These are phyloP conservation scores for Nomada flava DNA, from an alignment of 2,888 invertebrate species.

Conservation along the genomic window DNA sequence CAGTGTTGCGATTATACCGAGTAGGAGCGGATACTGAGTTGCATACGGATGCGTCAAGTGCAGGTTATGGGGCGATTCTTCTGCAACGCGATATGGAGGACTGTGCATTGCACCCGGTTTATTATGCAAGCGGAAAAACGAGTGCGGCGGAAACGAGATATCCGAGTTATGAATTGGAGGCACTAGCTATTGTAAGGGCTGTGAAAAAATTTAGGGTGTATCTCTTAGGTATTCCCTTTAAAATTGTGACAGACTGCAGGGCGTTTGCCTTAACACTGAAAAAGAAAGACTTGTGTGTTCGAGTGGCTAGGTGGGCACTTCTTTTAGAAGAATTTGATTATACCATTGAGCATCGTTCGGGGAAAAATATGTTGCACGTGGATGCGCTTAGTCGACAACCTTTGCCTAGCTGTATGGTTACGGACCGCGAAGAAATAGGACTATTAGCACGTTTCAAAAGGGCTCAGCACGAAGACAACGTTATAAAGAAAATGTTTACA, in stretches of 20 bases:
- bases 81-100: background rate
- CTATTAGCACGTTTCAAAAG: too few species aligned
- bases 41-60: constrained; percentile 7
- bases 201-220: background rate
- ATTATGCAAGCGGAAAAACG: background rate
- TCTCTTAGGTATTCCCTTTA: background rate
- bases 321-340: background rate
- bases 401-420: too few species aligned
- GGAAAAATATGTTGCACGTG: too few species aligned
- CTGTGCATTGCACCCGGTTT: background rate
- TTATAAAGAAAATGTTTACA: too few species aligned
- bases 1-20: background rate
- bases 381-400: too few species aligned
- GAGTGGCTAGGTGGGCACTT: background rate
- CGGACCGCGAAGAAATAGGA: too few species aligned
- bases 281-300: background rate
- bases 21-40: background rate
- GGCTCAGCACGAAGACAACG: too few species aligned
- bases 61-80: background rate
- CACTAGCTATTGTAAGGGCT: background rate
- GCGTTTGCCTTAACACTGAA: background rate
- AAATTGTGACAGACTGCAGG: background rate
- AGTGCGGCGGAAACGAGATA: background rate
- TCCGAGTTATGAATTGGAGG: background rate
- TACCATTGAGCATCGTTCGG: too few species aligned